Conservation (phyloP, 2,888 invertebrate genomes). For the Cheilosia impressa region DNA sequence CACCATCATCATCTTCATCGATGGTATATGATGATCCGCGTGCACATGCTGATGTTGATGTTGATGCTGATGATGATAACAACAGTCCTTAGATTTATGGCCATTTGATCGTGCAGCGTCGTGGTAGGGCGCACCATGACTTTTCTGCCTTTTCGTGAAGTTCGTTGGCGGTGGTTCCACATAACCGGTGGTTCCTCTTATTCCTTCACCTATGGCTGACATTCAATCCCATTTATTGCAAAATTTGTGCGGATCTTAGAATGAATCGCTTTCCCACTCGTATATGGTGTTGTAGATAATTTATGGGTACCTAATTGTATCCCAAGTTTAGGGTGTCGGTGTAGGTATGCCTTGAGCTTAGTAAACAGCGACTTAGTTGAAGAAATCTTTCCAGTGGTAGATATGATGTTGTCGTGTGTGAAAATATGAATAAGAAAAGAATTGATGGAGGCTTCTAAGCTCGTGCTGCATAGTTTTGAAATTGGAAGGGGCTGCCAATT, state of each 20-base stretch:
- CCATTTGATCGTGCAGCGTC: slow-evolving; percentile 71
- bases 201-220: slow-evolving; percentile 49
- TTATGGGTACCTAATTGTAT: slow-evolving; percentile 3
- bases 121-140: slow-evolving; percentile 64
- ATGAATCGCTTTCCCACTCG: slow-evolving; percentile 8
- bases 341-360: background rate
- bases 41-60: slow-evolving; percentile 16
- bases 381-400: too few species aligned
- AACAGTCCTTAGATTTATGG: slow-evolving; percentile 72
- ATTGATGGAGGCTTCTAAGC: too few species aligned
- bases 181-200: slow-evolving; percentile 59
- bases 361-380: background rate
- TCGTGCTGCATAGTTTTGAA: too few species aligned
- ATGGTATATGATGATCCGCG: slow-evolving; percentile 30
- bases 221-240: slow-evolving; percentile 36
- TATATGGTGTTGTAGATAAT: background rate
- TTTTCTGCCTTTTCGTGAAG: slow-evolving; percentile 51
- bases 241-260: slow-evolving; percentile 27
- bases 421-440: too few species aligned
- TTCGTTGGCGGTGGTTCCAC: slow-evolving; percentile 54
- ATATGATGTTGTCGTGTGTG: too few species aligned
- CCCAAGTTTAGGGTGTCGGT: background rate
- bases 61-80: slow-evolving; percentile 71
- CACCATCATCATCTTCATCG: slow-evolving; percentile 58
- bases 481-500: too few species aligned